Conservation (phyloP, 2,888 invertebrate genomes). For the Tipula confusa region DNA sequence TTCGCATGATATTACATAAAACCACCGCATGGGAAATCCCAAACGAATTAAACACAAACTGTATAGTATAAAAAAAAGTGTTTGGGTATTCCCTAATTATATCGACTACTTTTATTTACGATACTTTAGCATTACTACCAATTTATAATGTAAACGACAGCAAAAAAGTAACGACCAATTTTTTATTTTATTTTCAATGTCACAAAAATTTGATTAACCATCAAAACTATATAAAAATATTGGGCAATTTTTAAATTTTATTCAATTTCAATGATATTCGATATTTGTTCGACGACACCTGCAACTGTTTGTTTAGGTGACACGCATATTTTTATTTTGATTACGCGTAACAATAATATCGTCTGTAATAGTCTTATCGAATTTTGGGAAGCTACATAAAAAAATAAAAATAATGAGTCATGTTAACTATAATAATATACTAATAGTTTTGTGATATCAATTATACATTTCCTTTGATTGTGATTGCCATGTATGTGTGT, state of each 20-base stretch:
- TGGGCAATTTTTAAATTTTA: not conserved
- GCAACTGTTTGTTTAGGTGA: constrained; percentile 20
- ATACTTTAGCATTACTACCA: not conserved
- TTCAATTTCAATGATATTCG: not conserved
- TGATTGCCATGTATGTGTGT: not conserved
- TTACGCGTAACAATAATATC: not conserved
- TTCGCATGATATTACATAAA: not conserved
- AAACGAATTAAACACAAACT: not conserved
- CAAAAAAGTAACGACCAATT: not conserved
- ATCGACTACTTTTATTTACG: not conserved
- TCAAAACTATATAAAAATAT: not conserved
- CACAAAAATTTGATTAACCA: not conserved
- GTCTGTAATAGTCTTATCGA: not conserved
- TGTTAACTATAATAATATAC: not conserved
- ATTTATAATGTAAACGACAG: not conserved
- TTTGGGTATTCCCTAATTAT: not conserved
- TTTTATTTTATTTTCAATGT: not conserved
- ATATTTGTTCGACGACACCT: not conserved
- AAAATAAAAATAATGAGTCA: not conserved
- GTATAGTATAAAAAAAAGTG: not conserved
- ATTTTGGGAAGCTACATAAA: not conserved
- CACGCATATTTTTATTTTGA: not conserved
- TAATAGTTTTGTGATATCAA: not conserved
- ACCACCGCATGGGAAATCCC: not conserved
- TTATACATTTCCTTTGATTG: not conserved